Conservation (phyloP, 2,113 vertebrate species). For the Fulica atra region DNA sequence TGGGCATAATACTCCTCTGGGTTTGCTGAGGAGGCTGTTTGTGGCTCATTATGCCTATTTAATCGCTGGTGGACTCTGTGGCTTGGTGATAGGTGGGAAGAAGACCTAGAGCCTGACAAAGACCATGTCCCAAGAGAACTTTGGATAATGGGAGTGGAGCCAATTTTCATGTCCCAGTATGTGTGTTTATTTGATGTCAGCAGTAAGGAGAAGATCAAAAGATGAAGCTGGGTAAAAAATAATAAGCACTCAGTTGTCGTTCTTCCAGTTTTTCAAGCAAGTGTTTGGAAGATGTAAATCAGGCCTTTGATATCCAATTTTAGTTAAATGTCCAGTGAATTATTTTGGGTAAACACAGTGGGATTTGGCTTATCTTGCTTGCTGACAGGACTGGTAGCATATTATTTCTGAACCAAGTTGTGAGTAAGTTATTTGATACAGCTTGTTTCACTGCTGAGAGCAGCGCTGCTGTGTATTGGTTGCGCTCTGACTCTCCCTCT, state of each 20-base stretch:
- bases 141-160: not conserved
- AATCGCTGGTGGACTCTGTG: not conserved
- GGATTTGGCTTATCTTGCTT: slow-evolving; percentile 40
- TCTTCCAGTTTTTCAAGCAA: slow-evolving; percentile 4
- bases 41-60: not conserved
- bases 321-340: not conserved
- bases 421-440: not conserved
- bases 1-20: not conserved
- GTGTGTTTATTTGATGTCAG: slow-evolving; percentile 24
- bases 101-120: not conserved
- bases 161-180: not conserved
- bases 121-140: not conserved
- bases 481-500: rapidly evolving
- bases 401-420: not conserved
- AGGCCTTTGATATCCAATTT: slow-evolving; percentile 49
- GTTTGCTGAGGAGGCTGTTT: not conserved
- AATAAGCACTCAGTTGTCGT: not conserved
- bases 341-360: slow-evolving; percentile 9
- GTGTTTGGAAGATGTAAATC: slow-evolving; percentile 32
- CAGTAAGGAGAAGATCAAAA: slow-evolving; percentile 35
- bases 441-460: not conserved
- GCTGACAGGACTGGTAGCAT: not conserved
- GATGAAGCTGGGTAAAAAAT: not conserved
- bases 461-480: not conserved
- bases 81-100: not conserved